A percentile compares a stretch with the other conserved stretches of the same genome.
These are phyloP conservation scores for Eolophus roseicapilla DNA, from an alignment of 2,113 vertebrate species.

Conservation along the genomic window DNA sequence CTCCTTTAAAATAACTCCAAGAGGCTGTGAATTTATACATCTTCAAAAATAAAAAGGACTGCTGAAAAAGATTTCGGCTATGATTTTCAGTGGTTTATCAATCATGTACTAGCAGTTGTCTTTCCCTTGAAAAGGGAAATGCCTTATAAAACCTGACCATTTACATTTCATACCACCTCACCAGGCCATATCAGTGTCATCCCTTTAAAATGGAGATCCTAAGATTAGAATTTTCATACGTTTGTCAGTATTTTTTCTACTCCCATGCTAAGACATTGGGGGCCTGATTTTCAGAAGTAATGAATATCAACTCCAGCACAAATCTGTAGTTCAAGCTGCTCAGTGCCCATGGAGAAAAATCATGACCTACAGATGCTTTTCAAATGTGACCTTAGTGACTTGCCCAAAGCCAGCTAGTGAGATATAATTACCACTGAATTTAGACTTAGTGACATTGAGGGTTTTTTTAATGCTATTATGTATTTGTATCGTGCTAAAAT, in stretches of 20 bases:
- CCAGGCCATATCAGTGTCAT: not conserved
- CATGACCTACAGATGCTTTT: not conserved
- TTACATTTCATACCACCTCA: not conserved
- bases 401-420: not conserved
- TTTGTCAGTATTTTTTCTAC: not conserved
- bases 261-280: not conserved
- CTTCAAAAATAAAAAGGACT: not conserved
- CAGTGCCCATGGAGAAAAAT: not conserved
- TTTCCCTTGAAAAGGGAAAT: not conserved
- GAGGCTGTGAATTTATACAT: not conserved
- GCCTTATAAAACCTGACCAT: not conserved
- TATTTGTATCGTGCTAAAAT: not conserved
- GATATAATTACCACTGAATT: not conserved
- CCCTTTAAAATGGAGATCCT: not conserved
- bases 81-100: not conserved
- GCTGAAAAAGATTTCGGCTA: not conserved
- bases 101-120: not conserved
- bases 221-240: not conserved
- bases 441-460: not conserved
- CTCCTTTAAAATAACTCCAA: slow-evolving; percentile 16
- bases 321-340: not conserved
- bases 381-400: not conserved
- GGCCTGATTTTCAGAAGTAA: not conserved
- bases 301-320: not conserved
- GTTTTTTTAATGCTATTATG: not conserved